Base-by-base conservation (phyloP, 2,888 invertebrate genomes). In the Doris montereyensis region DNA sequence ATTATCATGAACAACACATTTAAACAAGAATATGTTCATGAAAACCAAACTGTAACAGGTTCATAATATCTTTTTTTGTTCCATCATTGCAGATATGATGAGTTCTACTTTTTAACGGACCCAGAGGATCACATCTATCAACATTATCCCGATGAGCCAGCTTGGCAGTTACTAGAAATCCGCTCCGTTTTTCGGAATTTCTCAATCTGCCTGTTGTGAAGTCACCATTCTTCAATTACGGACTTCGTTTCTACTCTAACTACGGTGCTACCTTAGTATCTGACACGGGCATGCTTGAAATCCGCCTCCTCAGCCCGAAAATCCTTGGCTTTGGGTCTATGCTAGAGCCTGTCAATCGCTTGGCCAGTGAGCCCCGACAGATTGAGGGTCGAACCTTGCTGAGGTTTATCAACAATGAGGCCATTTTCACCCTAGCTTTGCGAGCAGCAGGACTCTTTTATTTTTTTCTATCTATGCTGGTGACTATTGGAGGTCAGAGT, bases 91-190 rank as follows among this genome's bases (percentile, higher is more conserved):
- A 76, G 79, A 24, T 80, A 89, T 82, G 91, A 91, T 80, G 91
- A 91, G 83, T 91, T 91, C 83, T 90, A 91, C 85, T 91, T 91
- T 83, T 85, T 90, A 75, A 91, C 91, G 0, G 90, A 90, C 80
- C 91, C 91, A 1, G 89, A 90, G 77, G 89, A 91, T 60, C 90
- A 90, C 81, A 89, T 91, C 70, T 90, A 90, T 79, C 90, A 91
- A 80, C 90, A 91, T 79, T 90, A 90, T 81, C 91, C 91, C 4
- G 90, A 90, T 75, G 90, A 90, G 28, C 85, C 89, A 0, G 75
- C 81, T 1, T 92, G 92, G 92, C 92, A 93, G 86, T 89, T 93
- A 28, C 84, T 93, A 77, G 91, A 91, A 79, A 89, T 89, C 74
- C 92, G 2, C 84, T 92, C 24, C 90, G 90, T 21, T 87, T 93